phyloP scores from a whole-genome alignment of 2,797 vertebrate genomes.

The Pantherophis vulpinus region DNA sequence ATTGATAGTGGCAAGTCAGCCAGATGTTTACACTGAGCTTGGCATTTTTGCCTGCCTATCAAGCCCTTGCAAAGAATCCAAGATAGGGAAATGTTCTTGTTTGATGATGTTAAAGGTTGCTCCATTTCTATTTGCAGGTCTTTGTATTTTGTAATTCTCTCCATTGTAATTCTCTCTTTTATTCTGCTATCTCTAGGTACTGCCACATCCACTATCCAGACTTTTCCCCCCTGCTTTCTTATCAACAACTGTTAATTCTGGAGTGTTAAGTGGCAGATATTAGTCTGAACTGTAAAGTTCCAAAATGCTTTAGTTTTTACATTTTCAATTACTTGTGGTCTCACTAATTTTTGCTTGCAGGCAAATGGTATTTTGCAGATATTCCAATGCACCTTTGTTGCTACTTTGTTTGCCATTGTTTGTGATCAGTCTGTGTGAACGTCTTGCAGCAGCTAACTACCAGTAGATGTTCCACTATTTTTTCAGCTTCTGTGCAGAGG shows the following conservation, averaged over 20 bases:
- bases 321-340: neutral
- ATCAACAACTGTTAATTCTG: neutral
- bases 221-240: neutral
- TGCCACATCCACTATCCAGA: neutral
- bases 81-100: neutral
- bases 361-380: neutral
- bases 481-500: neutral
- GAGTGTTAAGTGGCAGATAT: neutral
- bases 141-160: neutral
- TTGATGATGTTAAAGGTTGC: neutral
- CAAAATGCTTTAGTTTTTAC: neutral
- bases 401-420: neutral
- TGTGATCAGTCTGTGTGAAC: neutral
- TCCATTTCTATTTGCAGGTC: neutral
- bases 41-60: neutral
- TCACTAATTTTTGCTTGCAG: neutral
- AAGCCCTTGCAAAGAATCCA: neutral
- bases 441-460: neutral
- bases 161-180: neutral
- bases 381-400: neutral
- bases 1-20: neutral
- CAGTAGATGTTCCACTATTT: neutral
- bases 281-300: neutral
- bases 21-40: neutral
- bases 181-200: neutral